Evolutionary conservation across 2,113 vertebrate species (phyloP).

Genomic region (Nematolebias whitei): DNA sequence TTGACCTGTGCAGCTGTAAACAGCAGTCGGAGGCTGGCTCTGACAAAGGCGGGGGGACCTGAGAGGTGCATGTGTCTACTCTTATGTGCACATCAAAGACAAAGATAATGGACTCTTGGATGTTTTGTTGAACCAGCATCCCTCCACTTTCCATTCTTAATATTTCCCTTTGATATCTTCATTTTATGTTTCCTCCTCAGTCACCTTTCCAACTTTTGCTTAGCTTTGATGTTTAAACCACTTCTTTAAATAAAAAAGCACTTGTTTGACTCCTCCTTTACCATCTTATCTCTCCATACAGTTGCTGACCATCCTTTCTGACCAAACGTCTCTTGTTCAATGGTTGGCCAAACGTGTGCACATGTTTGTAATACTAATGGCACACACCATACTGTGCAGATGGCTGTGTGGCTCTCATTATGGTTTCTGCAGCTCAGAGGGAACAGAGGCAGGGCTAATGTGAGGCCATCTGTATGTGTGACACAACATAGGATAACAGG

Average conservation of each 20-base stretch:
- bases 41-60: constrained; percentile 7
- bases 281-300: background rate
- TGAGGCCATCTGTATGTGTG: constrained; percentile 53
- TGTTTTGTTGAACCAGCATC: constrained; percentile 11
- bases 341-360: constrained; percentile 19
- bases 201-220: constrained; percentile 44
- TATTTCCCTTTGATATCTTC: constrained; percentile 28
- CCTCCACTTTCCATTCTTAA: background rate
- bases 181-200: background rate
- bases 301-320: constrained; percentile 13
- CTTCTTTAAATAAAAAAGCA: constrained; percentile 15
- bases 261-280: constrained; percentile 30
- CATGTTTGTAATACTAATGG: constrained; percentile 57
- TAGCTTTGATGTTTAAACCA: constrained; percentile 46
- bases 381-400: constrained; percentile 53
- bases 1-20: constrained; percentile 54
- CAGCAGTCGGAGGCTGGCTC: constrained; percentile 17
- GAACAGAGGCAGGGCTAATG: constrained; percentile 38
- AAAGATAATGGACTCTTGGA: constrained; percentile 4
- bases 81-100: constrained; percentile 44
- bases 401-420: constrained; percentile 60
- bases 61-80: constrained; percentile 11
- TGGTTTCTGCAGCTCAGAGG: constrained; percentile 40
- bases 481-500: constrained; percentile 50
- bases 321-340: constrained; percentile 23